Conservation (phyloP, 2,113 vertebrate genomes). For the Neodon shergylaensis region DNA sequence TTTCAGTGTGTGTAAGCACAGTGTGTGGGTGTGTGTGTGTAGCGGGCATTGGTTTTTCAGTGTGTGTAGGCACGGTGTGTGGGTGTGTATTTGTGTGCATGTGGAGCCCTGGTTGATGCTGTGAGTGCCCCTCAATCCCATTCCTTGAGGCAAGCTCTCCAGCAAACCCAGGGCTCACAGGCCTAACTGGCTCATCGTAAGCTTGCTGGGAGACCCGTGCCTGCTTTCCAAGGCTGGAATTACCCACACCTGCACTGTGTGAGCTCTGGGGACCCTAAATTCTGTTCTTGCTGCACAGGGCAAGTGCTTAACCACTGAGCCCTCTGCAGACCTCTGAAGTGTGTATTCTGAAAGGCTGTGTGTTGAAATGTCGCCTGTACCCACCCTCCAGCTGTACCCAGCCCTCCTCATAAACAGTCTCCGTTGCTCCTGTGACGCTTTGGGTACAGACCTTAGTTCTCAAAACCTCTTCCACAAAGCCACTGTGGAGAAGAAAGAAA, state of each 20-base stretch:
- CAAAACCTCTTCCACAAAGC: slow-evolving; percentile 16
- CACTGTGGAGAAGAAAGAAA: neutral
- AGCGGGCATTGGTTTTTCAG: too few relatives aligned
- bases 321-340: neutral
- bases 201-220: neutral
- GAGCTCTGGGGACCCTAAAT: neutral
- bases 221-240: neutral
- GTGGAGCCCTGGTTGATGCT: neutral
- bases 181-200: neutral
- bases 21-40: too few relatives aligned
- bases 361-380: neutral
- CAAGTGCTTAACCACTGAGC: neutral
- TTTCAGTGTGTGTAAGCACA: too few relatives aligned
- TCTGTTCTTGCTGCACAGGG: neutral
- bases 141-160: neutral
- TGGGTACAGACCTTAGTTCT: neutral
- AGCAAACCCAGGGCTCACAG: neutral
- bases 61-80: too few relatives aligned
- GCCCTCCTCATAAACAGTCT: neutral
- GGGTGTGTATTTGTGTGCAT: too few relatives aligned
- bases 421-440: neutral
- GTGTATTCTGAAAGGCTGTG: neutral
- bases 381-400: too few relatives aligned
- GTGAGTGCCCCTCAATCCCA: neutral
- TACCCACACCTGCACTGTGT: neutral